A percentile compares a stretch with the other conserved stretches of the same genome.
Evolutionary conservation across 2,888 invertebrate species (phyloP).

Genomic region (Trypoxylon attenuatum): DNA sequence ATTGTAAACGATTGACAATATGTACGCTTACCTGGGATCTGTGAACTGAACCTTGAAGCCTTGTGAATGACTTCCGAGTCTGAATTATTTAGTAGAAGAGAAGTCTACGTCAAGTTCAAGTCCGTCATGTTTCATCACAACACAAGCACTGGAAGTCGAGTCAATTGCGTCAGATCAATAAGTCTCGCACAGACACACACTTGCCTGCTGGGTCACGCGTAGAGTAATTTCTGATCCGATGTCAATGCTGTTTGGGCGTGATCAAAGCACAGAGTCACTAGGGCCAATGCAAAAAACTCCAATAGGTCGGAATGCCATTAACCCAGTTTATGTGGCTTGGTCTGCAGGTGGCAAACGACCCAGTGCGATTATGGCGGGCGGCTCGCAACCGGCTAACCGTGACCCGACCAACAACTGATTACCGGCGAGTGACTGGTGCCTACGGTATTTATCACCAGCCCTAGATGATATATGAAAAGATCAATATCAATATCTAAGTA

Average conservation of each 20-base stretch:
- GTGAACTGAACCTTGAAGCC: slow-evolving; percentile 58
- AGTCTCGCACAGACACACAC: slow-evolving; percentile 70
- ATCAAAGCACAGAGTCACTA: slow-evolving; percentile 73
- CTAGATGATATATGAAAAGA: slow-evolving; percentile 70
- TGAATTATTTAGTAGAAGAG: slow-evolving; percentile 63
- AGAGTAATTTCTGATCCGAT: slow-evolving; percentile 69
- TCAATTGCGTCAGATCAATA: slow-evolving; percentile 69
- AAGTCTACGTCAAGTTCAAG: slow-evolving; percentile 69
- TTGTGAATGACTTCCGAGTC: slow-evolving; percentile 58
- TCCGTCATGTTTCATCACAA: slow-evolving; percentile 67
- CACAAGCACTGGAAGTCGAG: slow-evolving; percentile 72
- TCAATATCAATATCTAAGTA: slow-evolving; percentile 63
- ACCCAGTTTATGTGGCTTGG: slow-evolving; percentile 75
- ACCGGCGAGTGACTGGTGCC: slow-evolving; percentile 74
- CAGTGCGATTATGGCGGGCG: slow-evolving; percentile 72
- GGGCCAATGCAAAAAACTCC: slow-evolving; percentile 69
- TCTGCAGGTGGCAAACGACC: slow-evolving; percentile 74
- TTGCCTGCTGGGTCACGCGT: slow-evolving; percentile 74
- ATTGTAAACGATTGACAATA: slow-evolving; percentile 63
- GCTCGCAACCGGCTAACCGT: slow-evolving; percentile 72
- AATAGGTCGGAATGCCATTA: slow-evolving; percentile 73
- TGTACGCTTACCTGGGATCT: slow-evolving; percentile 61
- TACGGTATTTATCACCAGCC: slow-evolving; percentile 75
- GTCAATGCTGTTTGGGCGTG: slow-evolving; percentile 71
- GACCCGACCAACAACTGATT: slow-evolving; percentile 72